Conservation (phyloP, 2,113 vertebrate genomes). For the Myrmecobius fasciatus region DNA sequence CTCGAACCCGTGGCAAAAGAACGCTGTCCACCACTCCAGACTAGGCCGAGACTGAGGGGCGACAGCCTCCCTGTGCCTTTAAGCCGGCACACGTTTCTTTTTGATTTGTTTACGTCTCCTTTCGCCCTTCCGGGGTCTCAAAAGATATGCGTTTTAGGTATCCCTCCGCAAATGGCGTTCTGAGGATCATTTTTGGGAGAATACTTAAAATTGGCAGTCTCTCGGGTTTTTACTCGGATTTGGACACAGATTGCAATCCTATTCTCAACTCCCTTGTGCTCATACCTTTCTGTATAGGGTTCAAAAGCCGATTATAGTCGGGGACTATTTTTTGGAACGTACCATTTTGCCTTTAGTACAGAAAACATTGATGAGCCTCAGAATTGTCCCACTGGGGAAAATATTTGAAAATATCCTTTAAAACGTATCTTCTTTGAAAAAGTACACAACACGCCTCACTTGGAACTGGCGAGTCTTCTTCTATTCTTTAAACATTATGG, state of each 20-base stretch:
- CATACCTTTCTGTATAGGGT: background rate
- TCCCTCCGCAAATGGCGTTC: conserved; percentile 55
- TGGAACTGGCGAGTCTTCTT: conserved; percentile 27
- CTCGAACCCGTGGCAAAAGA: conserved; percentile 61
- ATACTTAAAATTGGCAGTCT: background rate
- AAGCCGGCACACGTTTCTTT: conserved; percentile 79
- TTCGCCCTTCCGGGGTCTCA: conserved; percentile 49
- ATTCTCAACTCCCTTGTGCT: background rate
- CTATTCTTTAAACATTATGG: conserved; percentile 75
- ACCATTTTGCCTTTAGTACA: conserved; percentile 62
- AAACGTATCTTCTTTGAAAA: conserved; percentile 57
- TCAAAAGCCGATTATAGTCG: conserved; percentile 50
- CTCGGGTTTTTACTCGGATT: background rate
- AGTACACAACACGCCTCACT: background rate
- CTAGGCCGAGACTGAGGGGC: conserved; percentile 26
- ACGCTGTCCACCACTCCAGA: conserved; percentile 25
- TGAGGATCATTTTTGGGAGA: background rate
- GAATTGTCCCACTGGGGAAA: conserved; percentile 18
- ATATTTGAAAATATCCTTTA: conserved; percentile 6
- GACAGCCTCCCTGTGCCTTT: conserved; percentile 73
- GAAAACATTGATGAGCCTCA: background rate
- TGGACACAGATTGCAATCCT: background rate
- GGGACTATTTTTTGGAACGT: conserved; percentile 78
- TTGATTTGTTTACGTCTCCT: conserved; percentile 84
- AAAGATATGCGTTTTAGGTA: background rate